A percentile compares a stretch with the other conserved stretches of the same genome.
Conservation (phyloP, 1,140 invertebrate species). For the Drosophila fuyamai region DNA sequence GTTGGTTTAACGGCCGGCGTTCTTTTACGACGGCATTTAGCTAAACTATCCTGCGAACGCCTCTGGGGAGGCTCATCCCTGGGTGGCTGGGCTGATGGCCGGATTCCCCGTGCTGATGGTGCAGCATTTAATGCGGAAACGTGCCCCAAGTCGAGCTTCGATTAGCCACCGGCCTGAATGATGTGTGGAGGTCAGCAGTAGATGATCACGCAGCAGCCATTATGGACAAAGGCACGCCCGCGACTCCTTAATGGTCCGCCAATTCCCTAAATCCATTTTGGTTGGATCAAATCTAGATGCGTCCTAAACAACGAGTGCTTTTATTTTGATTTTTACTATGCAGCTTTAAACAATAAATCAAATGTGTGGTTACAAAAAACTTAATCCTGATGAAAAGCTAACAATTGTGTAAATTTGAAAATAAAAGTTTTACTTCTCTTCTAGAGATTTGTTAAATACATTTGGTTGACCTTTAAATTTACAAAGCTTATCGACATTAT, state of each 20-base stretch:
- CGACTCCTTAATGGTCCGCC: slow-evolving; percentile 51
- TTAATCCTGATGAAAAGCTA: too few relatives aligned
- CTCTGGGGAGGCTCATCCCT: slow-evolving; percentile 27
- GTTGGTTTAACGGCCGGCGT: slow-evolving; percentile 47
- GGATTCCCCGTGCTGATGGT: slow-evolving; percentile 46
- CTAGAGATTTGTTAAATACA: too few relatives aligned
- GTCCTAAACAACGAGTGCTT: background rate
- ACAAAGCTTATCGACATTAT: too few relatives aligned
- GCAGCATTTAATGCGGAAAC: slow-evolving; percentile 71
- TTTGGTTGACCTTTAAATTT: too few relatives aligned
- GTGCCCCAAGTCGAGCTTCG: slow-evolving; percentile 53
- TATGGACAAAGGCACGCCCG: slow-evolving; percentile 55
- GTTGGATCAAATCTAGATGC: slow-evolving; percentile 17
- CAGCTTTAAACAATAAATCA: background rate
- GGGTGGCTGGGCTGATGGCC: slow-evolving; percentile 9
- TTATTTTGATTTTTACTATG: background rate
- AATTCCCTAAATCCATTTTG: slow-evolving; percentile 12
- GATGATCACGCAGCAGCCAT: slow-evolving; percentile 61
- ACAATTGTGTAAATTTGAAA: too few relatives aligned
- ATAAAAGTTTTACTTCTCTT: too few relatives aligned
- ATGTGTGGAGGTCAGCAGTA: slow-evolving; percentile 31
- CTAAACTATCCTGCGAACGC: slow-evolving; percentile 64
- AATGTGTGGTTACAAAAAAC: background rate
- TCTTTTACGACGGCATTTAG: slow-evolving; percentile 76
- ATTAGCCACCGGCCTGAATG: slow-evolving; percentile 40